Conservation (phyloP, 2,888 invertebrate genomes). For the Abrostola triplasia region DNA sequence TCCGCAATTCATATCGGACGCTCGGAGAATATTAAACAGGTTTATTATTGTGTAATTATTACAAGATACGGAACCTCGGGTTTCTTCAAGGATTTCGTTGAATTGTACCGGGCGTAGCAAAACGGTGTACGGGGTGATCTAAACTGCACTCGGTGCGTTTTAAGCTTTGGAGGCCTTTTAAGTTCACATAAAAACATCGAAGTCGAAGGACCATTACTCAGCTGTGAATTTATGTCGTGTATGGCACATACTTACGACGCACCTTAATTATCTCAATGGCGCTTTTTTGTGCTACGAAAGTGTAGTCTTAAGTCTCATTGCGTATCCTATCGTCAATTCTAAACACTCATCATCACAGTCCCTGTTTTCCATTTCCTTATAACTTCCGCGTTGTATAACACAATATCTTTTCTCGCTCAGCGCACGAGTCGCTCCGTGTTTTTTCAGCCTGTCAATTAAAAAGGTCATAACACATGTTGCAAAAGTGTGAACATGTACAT, state of each 20-base stretch:
- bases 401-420: constrained; percentile 38
- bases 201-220: no score
- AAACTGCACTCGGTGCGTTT: no score
- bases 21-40: background rate
- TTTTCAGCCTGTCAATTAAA: constrained; percentile 57
- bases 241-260: no score
- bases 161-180: no score
- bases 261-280: no score
- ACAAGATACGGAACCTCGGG: constrained; percentile 2
- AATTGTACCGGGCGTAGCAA: background rate
- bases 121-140: no score
- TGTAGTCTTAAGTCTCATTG: no score
- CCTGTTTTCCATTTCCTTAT: constrained; percentile 52
- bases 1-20: background rate
- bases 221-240: no score
- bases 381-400: constrained; percentile 54
- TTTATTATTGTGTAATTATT: background rate
- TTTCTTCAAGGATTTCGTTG: constrained; percentile 17
- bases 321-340: no score
- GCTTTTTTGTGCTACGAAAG: no score
- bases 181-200: no score
- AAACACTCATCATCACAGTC: constrained; percentile 39
- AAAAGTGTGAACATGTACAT: constrained; percentile 58
- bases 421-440: constrained; percentile 45
- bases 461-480: constrained; percentile 56